Evolutionary conservation across 2,888 invertebrate species (phyloP).

Genomic region (Mimachlamys varia): DNA sequence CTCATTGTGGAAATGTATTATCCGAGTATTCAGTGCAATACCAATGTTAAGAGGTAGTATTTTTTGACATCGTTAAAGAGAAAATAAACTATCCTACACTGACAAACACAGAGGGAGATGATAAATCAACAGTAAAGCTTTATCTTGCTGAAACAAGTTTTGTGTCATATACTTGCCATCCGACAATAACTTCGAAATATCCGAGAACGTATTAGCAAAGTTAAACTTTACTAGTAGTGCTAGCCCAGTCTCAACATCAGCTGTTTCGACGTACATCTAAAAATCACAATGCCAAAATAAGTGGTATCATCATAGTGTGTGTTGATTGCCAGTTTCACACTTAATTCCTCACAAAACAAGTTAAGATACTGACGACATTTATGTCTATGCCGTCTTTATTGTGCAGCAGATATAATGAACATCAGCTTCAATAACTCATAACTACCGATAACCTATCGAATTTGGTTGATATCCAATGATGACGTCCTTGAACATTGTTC

Average conservation of each 20-base stretch:
- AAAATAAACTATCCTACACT: conserved; percentile 7
- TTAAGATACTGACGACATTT: not conserved
- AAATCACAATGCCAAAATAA: not conserved
- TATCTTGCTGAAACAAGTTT: not conserved
- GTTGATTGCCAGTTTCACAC: not conserved
- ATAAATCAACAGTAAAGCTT: not conserved
- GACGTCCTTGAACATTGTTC: not conserved
- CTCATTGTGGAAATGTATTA: conserved; percentile 19
- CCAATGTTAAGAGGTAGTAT: conserved; percentile 31
- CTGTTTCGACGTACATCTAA: not conserved
- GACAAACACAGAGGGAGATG: not conserved
- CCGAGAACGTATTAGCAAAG: not conserved
- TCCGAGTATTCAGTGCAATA: conserved; percentile 31
- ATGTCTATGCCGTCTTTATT: not conserved
- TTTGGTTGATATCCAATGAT: no score
- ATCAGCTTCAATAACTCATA: not conserved
- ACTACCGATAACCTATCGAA: not conserved
- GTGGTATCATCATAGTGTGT: not conserved
- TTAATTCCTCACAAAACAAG: not conserved
- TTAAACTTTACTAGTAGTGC: not conserved
- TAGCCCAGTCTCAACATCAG: not conserved
- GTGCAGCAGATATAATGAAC: not conserved
- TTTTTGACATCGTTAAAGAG: conserved; percentile 19
- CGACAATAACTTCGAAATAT: not conserved
- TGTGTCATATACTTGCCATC: not conserved